phyloP scores from a whole-genome alignment of 2,797 vertebrate species.

The Tinamus major region DNA sequence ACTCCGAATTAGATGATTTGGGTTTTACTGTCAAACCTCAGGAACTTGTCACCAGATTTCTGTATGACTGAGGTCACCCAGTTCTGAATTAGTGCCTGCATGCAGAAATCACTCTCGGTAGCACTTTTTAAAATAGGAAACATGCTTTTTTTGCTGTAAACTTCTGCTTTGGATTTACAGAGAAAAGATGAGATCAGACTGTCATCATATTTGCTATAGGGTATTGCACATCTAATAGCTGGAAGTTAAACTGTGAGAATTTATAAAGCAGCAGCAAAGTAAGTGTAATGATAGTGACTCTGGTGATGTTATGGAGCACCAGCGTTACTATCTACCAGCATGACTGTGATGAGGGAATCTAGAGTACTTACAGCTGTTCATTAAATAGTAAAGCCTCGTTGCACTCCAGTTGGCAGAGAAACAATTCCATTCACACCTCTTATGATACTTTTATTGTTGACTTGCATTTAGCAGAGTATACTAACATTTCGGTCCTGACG shows the following conservation, averaged over 20 bases:
- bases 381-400: slow-evolving; percentile 42
- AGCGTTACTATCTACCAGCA: not conserved
- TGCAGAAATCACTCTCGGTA: not conserved
- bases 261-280: not conserved
- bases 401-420: slow-evolving; percentile 53
- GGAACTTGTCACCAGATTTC: not conserved
- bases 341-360: not conserved
- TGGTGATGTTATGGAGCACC: not conserved
- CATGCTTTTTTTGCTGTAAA: not conserved
- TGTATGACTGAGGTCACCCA: not conserved
- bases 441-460: slow-evolving; percentile 52
- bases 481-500: slow-evolving; percentile 41
- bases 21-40: not conserved
- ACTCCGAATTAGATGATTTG: not conserved
- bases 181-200: not conserved
- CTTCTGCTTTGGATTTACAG: slow-evolving; percentile 2
- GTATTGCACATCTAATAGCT: not conserved
- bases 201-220: not conserved
- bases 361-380: slow-evolving; percentile 54
- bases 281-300: not conserved
- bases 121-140: not conserved
- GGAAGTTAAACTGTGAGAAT: not conserved
- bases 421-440: slow-evolving; percentile 53
- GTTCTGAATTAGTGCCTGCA: not conserved
- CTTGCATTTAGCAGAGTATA: slow-evolving; percentile 54